A percentile compares a stretch with the other conserved stretches of the same genome.
phyloP scores from a whole-genome alignment of 2,888 invertebrate genomes.

The Hyles lineata region DNA sequence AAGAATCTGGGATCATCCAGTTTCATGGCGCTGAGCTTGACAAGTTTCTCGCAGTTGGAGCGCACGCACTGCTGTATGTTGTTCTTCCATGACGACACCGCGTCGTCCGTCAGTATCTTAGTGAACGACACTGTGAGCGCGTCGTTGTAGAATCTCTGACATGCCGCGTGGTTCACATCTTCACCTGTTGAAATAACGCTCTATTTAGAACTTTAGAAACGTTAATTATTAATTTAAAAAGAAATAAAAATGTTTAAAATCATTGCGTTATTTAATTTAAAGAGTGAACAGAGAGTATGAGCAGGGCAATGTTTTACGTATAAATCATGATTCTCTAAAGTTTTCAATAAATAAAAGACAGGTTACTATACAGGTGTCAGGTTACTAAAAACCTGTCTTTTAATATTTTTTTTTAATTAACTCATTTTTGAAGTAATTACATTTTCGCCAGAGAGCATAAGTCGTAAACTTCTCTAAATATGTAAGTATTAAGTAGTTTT shows the following conservation, averaged over 20 bases:
- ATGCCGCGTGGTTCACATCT: slow-evolving; percentile 94
- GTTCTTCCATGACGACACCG: slow-evolving; percentile 98
- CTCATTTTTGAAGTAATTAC: too few relatives aligned
- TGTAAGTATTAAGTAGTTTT: too few relatives aligned
- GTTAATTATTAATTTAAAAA: background rate
- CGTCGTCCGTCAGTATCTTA: slow-evolving; percentile 98
- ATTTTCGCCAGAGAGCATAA: too few relatives aligned
- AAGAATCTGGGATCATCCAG: slow-evolving; percentile 97
- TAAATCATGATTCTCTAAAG: too few relatives aligned
- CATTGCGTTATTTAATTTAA: background rate
- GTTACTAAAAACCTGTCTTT: too few relatives aligned
- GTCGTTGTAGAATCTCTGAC: slow-evolving; percentile 97
- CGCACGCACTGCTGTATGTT: slow-evolving; percentile 98
- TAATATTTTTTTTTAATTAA: too few relatives aligned
- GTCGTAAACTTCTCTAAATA: too few relatives aligned
- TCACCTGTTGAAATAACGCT: slow-evolving; percentile 85
- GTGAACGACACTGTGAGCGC: slow-evolving; percentile 97
- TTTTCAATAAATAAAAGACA: too few relatives aligned
- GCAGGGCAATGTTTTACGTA: too few relatives aligned
- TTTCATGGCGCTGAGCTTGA: slow-evolving; percentile 96
- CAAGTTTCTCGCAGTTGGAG: slow-evolving; percentile 95
- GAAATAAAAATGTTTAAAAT: background rate
- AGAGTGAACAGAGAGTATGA: too few relatives aligned
- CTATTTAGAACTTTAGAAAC: background rate
- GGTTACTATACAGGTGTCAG: too few relatives aligned